Evolutionary conservation across 2,113 vertebrate genomes (phyloP).

Genomic region (Myrmecophaga tridactyla): DNA sequence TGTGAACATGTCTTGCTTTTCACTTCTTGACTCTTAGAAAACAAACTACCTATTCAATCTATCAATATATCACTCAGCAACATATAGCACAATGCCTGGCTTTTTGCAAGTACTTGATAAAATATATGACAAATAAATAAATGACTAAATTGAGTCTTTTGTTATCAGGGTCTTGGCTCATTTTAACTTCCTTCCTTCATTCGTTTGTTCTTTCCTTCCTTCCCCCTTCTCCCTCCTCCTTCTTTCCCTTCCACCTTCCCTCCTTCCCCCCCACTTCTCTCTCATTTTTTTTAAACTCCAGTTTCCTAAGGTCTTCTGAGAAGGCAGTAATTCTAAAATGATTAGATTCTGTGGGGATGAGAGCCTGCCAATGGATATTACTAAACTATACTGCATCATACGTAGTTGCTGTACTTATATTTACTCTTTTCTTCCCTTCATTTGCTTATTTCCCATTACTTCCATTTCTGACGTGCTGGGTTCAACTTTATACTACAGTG

Average conservation of each 20-base stretch:
- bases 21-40: not conserved
- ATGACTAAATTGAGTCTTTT: not conserved
- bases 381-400: not conserved
- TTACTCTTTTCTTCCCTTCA: not conserved
- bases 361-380: not conserved
- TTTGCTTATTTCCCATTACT: not conserved
- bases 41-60: not conserved
- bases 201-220: no score
- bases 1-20: not conserved
- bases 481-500: not conserved
- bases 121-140: not conserved
- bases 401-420: not conserved
- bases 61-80: not conserved
- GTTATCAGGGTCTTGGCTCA: not conserved
- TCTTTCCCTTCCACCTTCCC: no score
- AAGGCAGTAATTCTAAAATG: not conserved
- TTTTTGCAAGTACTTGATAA: not conserved
- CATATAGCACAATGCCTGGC: no score
- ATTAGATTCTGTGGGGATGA: not conserved
- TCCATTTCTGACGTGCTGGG: not conserved
- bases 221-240: no score
- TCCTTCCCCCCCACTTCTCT: not conserved
- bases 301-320: slow-evolving; percentile 12
- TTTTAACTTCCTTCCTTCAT: not conserved
- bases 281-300: not conserved